phyloP scores from a whole-genome alignment of 2,888 invertebrate genomes.

The Alloplasta piceator region DNA sequence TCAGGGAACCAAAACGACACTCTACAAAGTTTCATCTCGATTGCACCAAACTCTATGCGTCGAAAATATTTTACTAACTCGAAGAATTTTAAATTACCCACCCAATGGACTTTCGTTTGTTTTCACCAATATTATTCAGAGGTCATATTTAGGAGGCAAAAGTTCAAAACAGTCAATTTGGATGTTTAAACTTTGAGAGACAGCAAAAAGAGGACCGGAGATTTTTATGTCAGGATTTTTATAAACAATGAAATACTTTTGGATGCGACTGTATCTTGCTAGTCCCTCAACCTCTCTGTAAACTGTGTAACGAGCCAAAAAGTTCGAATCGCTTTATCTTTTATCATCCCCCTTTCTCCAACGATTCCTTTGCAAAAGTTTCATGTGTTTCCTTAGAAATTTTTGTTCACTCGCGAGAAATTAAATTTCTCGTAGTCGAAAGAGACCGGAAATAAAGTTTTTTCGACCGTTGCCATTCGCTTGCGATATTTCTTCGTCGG shows the following conservation, averaged over 20 bases:
- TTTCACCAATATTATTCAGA: too few relatives aligned
- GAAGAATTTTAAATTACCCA: not conserved
- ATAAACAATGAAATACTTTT: not conserved
- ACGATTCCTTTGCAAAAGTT: constrained; percentile 28
- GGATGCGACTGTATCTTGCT: not conserved
- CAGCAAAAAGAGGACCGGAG: too few relatives aligned
- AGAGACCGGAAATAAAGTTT: constrained; percentile 3
- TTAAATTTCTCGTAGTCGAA: constrained; percentile 11
- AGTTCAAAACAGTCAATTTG: too few relatives aligned
- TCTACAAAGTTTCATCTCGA: constrained; percentile 44
- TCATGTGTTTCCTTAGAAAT: constrained; percentile 9
- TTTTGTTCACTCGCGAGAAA: not conserved
- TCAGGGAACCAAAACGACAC: constrained; percentile 47
- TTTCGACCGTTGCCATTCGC: constrained; percentile 5
- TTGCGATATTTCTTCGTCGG: not conserved
- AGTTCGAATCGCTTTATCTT: not conserved
- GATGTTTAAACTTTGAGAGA: too few relatives aligned
- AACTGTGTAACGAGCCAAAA: constrained; percentile 28
- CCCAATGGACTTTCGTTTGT: too few relatives aligned
- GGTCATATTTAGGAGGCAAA: too few relatives aligned
- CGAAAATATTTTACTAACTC: not conserved
- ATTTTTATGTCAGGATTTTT: not conserved
- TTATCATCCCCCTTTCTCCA: constrained; percentile 7
- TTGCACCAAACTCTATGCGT: constrained; percentile 1
- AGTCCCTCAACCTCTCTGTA: not conserved